These are phyloP conservation scores for Eclectus roratus DNA, from an alignment of 2,113 vertebrate genomes.

Conservation along the genomic window DNA sequence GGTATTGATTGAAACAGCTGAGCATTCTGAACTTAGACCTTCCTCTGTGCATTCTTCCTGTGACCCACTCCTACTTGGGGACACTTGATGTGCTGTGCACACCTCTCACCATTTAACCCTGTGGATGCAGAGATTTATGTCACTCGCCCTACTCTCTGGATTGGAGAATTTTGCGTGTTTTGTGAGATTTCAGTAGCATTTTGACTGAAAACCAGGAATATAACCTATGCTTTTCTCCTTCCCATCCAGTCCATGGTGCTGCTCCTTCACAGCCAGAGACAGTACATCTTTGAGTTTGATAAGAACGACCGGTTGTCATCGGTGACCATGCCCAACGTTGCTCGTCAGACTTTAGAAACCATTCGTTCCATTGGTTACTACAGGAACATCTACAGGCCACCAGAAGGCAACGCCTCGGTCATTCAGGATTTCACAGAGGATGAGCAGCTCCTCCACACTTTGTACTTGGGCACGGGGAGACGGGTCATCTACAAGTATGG, in stretches of 20 bases:
- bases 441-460: conserved; percentile 88
- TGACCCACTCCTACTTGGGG: background rate
- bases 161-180: background rate
- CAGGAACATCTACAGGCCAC: conserved; percentile 92
- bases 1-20: background rate
- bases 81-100: background rate
- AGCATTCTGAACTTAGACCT: background rate
- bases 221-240: conserved; percentile 13
- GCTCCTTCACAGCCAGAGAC: conserved; percentile 94
- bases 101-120: background rate
- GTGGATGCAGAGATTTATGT: background rate
- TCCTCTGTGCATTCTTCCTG: background rate
- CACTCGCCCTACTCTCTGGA: background rate
- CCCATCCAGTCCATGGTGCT: conserved; percentile 92
- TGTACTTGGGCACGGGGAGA: conserved; percentile 91
- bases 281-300: conserved; percentile 99
- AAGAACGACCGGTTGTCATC: conserved; percentile 93
- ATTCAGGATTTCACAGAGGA: conserved; percentile 96
- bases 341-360: conserved; percentile 92
- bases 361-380: conserved; percentile 96
- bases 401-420: conserved; percentile 91
- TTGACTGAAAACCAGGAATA: background rate
- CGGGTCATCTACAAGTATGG: conserved; percentile 94
- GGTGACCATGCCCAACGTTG: conserved; percentile 97
- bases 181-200: background rate